A percentile compares a stretch with the other conserved stretches of the same genome.
These are phyloP conservation scores for Drosophila prolongata DNA, from an alignment of 2,888 invertebrate species.

Conservation along the genomic window DNA sequence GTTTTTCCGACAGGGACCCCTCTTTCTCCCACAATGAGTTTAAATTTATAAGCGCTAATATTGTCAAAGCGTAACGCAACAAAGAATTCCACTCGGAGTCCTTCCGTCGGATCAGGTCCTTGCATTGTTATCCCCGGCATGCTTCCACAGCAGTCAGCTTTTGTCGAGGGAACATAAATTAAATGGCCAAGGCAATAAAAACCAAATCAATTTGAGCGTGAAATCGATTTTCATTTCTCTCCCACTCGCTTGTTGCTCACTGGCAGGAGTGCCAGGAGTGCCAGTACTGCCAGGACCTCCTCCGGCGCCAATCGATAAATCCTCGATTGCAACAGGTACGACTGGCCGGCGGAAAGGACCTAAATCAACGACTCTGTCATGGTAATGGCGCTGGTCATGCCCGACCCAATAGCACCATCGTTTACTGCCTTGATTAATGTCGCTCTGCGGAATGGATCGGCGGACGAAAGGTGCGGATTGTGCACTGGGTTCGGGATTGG, in stretches of 20 bases:
- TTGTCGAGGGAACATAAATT: slow-evolving; percentile 63
- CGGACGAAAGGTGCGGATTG: slow-evolving; percentile 2
- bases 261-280: background rate
- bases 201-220: slow-evolving; percentile 77
- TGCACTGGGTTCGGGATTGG: slow-evolving; percentile 14
- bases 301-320: slow-evolving; percentile 61
- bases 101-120: slow-evolving; percentile 2
- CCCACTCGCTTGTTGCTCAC: slow-evolving; percentile 27
- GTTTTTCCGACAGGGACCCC: slow-evolving; percentile 25
- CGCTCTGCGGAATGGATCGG: slow-evolving; percentile 14
- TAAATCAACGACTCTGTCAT: slow-evolving; percentile 46
- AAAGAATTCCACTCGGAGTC: slow-evolving; percentile 47
- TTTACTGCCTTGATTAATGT: slow-evolving; percentile 61
- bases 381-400: slow-evolving; percentile 46
- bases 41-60: slow-evolving; percentile 73
- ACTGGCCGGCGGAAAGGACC: slow-evolving; percentile 26
- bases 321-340: slow-evolving; percentile 63
- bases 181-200: slow-evolving; percentile 73
- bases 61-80: slow-evolving; percentile 51
- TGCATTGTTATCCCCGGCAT: slow-evolving; percentile 58
- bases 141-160: slow-evolving; percentile 48
- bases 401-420: slow-evolving; percentile 52
- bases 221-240: slow-evolving; percentile 70
- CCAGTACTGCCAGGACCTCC: slow-evolving; percentile 1
- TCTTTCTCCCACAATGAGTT: slow-evolving; percentile 48